A percentile compares a stretch with the other conserved stretches of the same genome.
Evolutionary conservation across 2,113 vertebrate species (phyloP).

Genomic region (Anguilla rostrata): DNA sequence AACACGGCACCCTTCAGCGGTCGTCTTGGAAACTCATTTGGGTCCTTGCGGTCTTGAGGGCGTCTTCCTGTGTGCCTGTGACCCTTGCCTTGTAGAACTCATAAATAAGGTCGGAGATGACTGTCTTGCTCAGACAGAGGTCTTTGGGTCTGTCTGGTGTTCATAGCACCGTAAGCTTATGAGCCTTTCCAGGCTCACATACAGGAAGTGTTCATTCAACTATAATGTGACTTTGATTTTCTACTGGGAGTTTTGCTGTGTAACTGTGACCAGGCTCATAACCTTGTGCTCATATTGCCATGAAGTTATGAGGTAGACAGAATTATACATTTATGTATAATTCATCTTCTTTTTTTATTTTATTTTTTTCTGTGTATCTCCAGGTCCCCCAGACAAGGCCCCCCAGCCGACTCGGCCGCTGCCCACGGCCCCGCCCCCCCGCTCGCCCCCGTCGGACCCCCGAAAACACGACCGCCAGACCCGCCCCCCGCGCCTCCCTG

Average conservation of each 20-base stretch:
- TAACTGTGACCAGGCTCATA: too few species aligned
- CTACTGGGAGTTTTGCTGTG: too few species aligned
- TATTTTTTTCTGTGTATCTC: constrained; percentile 46
- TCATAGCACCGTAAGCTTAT: neutral
- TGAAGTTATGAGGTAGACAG: too few species aligned
- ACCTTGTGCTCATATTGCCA: too few species aligned
- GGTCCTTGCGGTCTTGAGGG: neutral
- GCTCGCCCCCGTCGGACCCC: constrained; percentile 84
- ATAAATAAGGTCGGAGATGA: neutral
- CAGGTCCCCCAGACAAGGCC: constrained; percentile 94
- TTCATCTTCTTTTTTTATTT: neutral
- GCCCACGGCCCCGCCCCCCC: constrained; percentile 89
- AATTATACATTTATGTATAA: too few species aligned
- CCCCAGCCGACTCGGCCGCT: constrained; percentile 90
- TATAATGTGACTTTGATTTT: too few species aligned
- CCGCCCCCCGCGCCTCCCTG: constrained; percentile 87
- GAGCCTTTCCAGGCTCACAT: too few species aligned
- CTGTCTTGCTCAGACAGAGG: neutral
- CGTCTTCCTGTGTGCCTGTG: neutral
- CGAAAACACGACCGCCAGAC: constrained; percentile 88
- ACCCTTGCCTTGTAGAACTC: neutral
- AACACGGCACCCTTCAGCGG: neutral
- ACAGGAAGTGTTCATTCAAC: too few species aligned
- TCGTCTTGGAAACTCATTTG: neutral
- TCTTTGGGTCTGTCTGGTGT: neutral